These are phyloP conservation scores for Hyperopisus bebe DNA, from an alignment of 2,113 vertebrate species.

Conservation along the genomic window DNA sequence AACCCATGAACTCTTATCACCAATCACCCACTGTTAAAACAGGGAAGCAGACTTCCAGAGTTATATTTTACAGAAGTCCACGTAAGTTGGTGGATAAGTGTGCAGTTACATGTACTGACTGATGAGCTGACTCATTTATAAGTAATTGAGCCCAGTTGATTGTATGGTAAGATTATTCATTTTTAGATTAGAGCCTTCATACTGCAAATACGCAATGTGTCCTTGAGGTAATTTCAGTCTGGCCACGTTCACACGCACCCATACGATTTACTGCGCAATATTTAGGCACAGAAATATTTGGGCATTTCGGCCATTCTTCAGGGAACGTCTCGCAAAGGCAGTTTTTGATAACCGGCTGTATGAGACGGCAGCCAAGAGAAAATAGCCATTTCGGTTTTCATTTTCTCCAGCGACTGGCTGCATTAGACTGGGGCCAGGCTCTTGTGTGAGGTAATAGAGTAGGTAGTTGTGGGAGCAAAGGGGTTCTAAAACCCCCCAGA, in stretches of 20 bases:
- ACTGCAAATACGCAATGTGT: not conserved
- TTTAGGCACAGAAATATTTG: not conserved
- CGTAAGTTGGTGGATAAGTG: not conserved
- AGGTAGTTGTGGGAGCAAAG: not conserved
- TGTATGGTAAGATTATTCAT: not conserved
- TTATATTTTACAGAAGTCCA: not conserved
- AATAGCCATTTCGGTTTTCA: constrained; percentile 1
- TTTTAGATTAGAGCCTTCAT: not conserved
- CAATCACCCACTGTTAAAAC: not conserved
- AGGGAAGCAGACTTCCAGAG: not conserved
- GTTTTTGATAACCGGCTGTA: not conserved
- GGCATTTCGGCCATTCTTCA: not conserved
- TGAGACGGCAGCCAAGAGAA: not conserved
- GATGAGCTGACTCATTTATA: not conserved
- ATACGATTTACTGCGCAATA: not conserved
- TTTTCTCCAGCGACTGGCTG: not conserved
- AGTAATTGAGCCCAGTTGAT: not conserved
- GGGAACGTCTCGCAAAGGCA: not conserved
- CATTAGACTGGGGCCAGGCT: not conserved
- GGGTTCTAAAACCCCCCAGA: not conserved
- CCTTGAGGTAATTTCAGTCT: not conserved
- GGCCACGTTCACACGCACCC: not conserved
- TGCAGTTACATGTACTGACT: not conserved
- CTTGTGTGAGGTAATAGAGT: not conserved
- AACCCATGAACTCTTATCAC: not conserved